Conservation (phyloP, 2,113 vertebrate genomes). For the Syngnathoides biaculeatus region DNA sequence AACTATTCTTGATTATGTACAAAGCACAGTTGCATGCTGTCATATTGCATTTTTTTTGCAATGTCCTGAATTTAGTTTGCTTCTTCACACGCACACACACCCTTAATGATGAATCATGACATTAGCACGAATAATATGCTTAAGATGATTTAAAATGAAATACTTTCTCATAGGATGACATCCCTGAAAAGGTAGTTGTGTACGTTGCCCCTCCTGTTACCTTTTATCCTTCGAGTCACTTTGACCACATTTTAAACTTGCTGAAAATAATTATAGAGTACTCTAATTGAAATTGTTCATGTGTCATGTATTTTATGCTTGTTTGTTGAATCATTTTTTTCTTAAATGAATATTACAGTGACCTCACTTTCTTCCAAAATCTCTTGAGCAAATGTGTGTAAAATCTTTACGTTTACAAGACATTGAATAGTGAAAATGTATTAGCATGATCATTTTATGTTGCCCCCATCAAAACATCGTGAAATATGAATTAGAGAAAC, state of each 20-base stretch:
- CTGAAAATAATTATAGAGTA: neutral
- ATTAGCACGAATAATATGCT: neutral
- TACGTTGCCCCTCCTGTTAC: neutral
- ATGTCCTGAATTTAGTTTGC: too few relatives aligned
- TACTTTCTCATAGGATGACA: neutral
- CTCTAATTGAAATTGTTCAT: neutral
- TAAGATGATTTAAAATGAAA: neutral
- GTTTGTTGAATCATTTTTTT: too few relatives aligned
- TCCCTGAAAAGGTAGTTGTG: neutral
- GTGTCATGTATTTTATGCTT: too few relatives aligned
- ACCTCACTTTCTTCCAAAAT: too few relatives aligned
- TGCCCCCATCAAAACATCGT: neutral
- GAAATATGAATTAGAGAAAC: neutral
- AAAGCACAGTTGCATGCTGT: too few relatives aligned
- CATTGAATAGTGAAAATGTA: too few relatives aligned
- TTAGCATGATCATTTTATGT: neutral
- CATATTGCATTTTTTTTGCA: too few relatives aligned
- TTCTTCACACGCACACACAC: conserved; percentile 1
- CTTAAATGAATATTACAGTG: too few relatives aligned
- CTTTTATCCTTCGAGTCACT: neutral
- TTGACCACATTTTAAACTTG: neutral
- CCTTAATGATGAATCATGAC: neutral
- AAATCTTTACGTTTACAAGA: too few relatives aligned
- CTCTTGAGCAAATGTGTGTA: too few relatives aligned
- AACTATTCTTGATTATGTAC: too few relatives aligned